phyloP scores from a whole-genome alignment of 2,113 vertebrate genomes.

The Dasyurus viverrinus region DNA sequence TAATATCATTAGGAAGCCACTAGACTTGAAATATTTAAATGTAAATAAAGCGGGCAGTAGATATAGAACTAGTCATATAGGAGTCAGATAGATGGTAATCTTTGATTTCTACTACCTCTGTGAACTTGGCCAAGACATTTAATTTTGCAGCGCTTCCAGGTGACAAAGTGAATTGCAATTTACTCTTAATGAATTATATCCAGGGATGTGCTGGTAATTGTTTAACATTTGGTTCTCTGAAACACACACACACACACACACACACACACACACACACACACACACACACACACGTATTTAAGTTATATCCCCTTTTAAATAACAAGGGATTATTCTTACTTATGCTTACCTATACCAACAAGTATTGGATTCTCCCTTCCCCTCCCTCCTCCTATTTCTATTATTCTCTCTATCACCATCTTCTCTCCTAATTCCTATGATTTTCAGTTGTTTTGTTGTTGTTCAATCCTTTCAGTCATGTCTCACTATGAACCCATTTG shows the following conservation, averaged over 20 bases:
- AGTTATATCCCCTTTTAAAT: neutral
- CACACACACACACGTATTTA: neutral
- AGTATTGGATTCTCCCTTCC: neutral
- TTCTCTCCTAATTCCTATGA: neutral
- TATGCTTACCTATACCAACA: neutral
- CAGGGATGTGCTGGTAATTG: neutral
- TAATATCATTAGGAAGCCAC: neutral
- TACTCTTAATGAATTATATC: neutral
- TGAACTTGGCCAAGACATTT: neutral
- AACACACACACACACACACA: neutral
- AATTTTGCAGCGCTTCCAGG: neutral
- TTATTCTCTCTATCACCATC: neutral
- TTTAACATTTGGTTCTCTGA: neutral
- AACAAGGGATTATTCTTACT: neutral
- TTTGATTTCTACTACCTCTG: neutral
- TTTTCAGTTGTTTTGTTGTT: neutral
- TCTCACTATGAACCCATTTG: neutral
- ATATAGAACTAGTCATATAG: neutral
- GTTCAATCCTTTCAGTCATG: neutral
- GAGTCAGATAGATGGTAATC: neutral
- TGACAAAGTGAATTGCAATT: neutral
- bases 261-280: neutral
- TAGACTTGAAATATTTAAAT: neutral
- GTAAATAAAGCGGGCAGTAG: neutral
- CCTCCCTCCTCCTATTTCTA: no score